Base-by-base conservation (phyloP, 2,888 invertebrate genomes). In the Axea sp. region DNA sequence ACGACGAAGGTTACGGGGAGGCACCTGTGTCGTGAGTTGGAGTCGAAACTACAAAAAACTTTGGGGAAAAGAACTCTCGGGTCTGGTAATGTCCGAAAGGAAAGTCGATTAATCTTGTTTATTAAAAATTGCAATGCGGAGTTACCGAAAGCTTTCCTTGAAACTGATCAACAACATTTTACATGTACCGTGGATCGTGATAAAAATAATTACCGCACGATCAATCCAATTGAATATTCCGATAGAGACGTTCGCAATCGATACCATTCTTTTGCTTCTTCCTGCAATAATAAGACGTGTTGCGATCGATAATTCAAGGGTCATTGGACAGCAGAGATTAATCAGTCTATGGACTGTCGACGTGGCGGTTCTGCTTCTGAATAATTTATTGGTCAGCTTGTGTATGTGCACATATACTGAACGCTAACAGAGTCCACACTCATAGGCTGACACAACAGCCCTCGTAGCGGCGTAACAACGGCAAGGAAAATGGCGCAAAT, bases 401-500 rank as follows among this genome's bases (percentile, higher is more conserved):
- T 73, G 73, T 60, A 26, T 12, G 55, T 45, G 62, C n/a, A 43
- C 51, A 47, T 7, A 22, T 11, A 49, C 17, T 35, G 15, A 8
- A 33, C 1, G 51, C 26, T 26, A 57, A 51, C 37, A 22, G 49
- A 17, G 15, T 45, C 11, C 35, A 41, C 49, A 47, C 41, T 37
- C 17, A 19, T 4, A 22, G 43, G 19, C 47, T 73, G 55, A 65
- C 74, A 69, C 60, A 59, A 41, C 74, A 49, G 39, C 43, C 51
- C 69, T 75, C 71, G 74, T 67, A 51, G 19, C 55, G 43, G 55
- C 60, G 43, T 71, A 53, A 53, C 74, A 41, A 75, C 74, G 65
- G 60, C 69, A 65, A 75, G 74, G 69, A 75, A 75, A 71, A 75
- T 75, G 74, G 74, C 69, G 60, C 60, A 69, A 75, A 75, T 65